Percentiles rank a stretch among this genome's conserved stretches.
phyloP scores from a whole-genome alignment of 2,797 vertebrate genomes.

The Chaetodon trifasciatus region DNA sequence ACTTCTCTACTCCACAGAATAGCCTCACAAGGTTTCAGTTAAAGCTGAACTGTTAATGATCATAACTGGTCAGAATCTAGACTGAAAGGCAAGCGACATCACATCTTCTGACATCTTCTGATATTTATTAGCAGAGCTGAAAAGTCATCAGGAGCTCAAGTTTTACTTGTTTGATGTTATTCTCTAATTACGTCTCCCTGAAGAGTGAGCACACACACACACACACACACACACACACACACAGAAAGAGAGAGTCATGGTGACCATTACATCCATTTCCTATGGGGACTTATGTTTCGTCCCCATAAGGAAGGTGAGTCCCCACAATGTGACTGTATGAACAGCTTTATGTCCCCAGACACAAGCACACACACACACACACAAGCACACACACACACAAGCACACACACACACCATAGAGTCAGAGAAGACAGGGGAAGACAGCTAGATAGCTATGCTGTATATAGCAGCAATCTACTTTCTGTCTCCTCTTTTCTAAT shows the following conservation, averaged over 20 bases:
- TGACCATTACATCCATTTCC: no score
- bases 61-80: neutral
- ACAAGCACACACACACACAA: neutral
- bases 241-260: neutral
- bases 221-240: neutral
- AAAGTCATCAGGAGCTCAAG: neutral
- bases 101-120: neutral
- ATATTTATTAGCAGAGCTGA: neutral
- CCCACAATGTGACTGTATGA: no score
- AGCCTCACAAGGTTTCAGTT: neutral
- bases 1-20: neutral
- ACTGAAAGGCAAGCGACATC: neutral
- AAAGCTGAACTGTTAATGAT: neutral
- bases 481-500: slow-evolving; percentile 9
- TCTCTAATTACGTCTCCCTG: neutral
- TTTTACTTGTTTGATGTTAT: neutral
- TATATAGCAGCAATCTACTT: neutral
- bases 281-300: no score
- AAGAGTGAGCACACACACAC: neutral
- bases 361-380: neutral
- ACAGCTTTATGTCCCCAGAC: neutral
- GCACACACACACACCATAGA: neutral
- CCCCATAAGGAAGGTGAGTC: no score
- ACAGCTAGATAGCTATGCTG: neutral
- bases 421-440: no score